Conservation (phyloP, 2,888 invertebrate genomes). For the Carabus problematicus region DNA sequence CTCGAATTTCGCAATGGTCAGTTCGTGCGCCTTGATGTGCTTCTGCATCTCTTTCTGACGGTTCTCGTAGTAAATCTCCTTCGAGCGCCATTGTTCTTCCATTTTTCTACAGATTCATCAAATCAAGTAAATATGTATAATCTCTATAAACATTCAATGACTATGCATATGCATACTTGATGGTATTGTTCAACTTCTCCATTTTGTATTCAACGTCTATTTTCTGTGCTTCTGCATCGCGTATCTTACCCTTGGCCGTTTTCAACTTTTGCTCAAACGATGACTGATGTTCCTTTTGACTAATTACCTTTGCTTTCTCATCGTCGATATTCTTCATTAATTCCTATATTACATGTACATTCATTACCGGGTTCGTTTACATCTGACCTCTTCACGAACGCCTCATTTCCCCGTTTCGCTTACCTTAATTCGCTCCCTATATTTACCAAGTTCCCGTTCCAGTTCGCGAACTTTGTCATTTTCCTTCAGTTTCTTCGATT, state of each 20-base stretch:
- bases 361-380: neutral
- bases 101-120: conserved; percentile 29
- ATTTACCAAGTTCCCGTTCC: conserved; percentile 21
- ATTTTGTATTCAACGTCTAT: conserved; percentile 22
- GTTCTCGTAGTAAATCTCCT: conserved; percentile 25
- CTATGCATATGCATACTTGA: conserved; percentile 19
- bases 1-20: conserved; percentile 20
- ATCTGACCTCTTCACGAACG: neutral
- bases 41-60: conserved; percentile 25
- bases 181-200: conserved; percentile 16
- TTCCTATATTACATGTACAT: conserved; percentile 16
- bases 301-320: conserved; percentile 15
- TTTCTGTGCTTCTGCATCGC: conserved; percentile 19
- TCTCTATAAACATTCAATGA: neutral
- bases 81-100: conserved; percentile 32
- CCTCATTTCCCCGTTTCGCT: neutral
- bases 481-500: conserved; percentile 29
- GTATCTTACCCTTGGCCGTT: conserved; percentile 22
- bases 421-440: conserved; percentile 25
- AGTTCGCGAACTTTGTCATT: conserved; percentile 19
- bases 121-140: neutral
- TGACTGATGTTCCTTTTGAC: conserved; percentile 21
- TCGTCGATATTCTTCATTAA: conserved; percentile 16
- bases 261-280: conserved; percentile 28
- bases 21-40: conserved; percentile 7